Conservation (phyloP, 2,888 invertebrate species). For the Smittia sp. region DNA sequence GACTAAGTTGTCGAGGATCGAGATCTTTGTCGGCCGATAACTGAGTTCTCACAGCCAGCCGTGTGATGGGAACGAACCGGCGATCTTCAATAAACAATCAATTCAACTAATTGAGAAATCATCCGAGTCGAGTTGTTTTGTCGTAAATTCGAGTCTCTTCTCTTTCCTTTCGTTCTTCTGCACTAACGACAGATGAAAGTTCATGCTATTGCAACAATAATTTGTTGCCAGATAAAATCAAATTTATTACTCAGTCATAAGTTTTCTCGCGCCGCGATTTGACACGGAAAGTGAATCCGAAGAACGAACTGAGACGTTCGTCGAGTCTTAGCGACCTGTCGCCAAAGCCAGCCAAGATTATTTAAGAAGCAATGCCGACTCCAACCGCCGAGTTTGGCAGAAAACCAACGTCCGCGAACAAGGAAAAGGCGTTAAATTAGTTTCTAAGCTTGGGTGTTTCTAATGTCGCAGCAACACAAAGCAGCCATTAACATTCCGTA, state of each 20-base stretch:
- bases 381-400: no score
- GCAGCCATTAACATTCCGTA: background rate
- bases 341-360: no score
- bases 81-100: background rate
- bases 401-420: no score
- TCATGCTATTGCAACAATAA: background rate
- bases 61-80: background rate
- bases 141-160: background rate
- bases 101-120: conserved; percentile 12
- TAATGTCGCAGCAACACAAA: background rate
- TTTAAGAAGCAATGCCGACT: no score
- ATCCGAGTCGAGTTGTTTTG: background rate
- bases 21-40: background rate
- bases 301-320: no score
- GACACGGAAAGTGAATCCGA: background rate
- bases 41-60: no score
- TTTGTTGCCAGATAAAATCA: conserved; percentile 8
- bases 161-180: background rate
- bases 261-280: background rate
- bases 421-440: background rate
- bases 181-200: background rate
- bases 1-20: background rate
- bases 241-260: background rate
- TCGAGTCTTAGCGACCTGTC: no score
- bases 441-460: no score